phyloP scores from a whole-genome alignment of 2,888 invertebrate genomes.

The Aphelenchoides bicaudatus region DNA sequence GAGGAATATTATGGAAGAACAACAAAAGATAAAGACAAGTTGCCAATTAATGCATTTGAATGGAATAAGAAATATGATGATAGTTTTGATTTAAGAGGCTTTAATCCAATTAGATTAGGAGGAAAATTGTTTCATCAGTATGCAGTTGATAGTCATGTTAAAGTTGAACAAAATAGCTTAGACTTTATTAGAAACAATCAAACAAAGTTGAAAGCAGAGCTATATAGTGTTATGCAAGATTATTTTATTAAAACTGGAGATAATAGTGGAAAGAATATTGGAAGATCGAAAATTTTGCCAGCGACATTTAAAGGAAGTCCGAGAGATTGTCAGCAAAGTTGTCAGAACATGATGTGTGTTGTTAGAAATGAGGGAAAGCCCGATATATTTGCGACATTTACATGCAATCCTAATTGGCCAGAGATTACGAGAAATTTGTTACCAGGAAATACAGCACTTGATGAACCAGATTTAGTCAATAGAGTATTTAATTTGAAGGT shows the following conservation, averaged over 20 bases:
- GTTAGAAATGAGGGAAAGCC: conserved; percentile 43
- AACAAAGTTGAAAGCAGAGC: conserved; percentile 28
- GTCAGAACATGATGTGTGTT: conserved; percentile 47
- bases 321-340: conserved; percentile 20
- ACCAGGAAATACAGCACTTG: conserved; percentile 19
- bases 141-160: conserved; percentile 28
- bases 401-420: conserved; percentile 55
- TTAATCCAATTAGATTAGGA: conserved; percentile 25
- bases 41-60: conserved; percentile 5
- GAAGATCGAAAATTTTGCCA: conserved; percentile 23
- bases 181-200: conserved; percentile 22
- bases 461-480: conserved; percentile 41
- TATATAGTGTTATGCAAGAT: conserved; percentile 15
- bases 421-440: conserved; percentile 43
- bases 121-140: conserved; percentile 32
- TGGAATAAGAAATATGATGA: not conserved
- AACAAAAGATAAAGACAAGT: not conserved
- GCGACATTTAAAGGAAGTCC: conserved; percentile 28
- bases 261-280: conserved; percentile 19
- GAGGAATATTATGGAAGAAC: not conserved
- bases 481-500: conserved; percentile 48
- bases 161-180: conserved; percentile 24
- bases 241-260: conserved; percentile 25
- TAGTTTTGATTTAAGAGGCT: conserved; percentile 8
- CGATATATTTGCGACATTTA: conserved; percentile 57